A percentile compares a stretch with the other conserved stretches of the same genome.
Evolutionary conservation across 2,888 invertebrate species (phyloP).

Genomic region (Serripes groenlandicus): DNA sequence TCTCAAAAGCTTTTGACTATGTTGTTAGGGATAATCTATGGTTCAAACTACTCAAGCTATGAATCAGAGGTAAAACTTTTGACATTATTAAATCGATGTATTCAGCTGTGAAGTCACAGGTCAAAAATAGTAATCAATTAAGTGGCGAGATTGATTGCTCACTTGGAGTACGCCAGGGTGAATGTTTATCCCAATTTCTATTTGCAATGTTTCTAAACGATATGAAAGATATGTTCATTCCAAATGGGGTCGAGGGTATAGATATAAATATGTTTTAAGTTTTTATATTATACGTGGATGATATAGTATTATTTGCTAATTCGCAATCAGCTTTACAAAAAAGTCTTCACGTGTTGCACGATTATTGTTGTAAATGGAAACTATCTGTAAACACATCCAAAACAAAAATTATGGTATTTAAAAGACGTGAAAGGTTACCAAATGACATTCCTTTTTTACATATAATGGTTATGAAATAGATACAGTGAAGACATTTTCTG

Average conservation of each 20-base stretch:
- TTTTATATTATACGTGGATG: constrained; percentile 16
- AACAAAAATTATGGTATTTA: constrained; percentile 14
- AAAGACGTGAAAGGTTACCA: no score
- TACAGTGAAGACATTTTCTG: no score
- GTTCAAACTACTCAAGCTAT: constrained; percentile 25
- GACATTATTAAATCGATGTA: constrained; percentile 29
- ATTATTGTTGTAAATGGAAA: constrained; percentile 8
- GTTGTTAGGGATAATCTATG: constrained; percentile 35
- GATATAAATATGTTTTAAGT: constrained; percentile 1
- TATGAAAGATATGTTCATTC: background rate
- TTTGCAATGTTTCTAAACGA: constrained; percentile 23
- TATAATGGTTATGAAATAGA: no score
- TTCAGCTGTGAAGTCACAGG: constrained; percentile 11
- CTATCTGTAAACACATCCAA: background rate
- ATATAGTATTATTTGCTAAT: constrained; percentile 12
- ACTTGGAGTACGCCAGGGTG: constrained; percentile 25
- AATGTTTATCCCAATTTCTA: constrained; percentile 26
- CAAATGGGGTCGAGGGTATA: background rate
- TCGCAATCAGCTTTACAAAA: background rate
- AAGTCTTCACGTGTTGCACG: background rate
- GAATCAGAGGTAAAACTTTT: constrained; percentile 36
- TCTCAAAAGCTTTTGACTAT: constrained; percentile 35
- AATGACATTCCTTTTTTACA: no score
- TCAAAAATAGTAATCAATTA: constrained; percentile 15
- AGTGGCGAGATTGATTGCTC: background rate